phyloP scores from a whole-genome alignment of 2,888 invertebrate genomes.

The Polylopha cassiicola region DNA sequence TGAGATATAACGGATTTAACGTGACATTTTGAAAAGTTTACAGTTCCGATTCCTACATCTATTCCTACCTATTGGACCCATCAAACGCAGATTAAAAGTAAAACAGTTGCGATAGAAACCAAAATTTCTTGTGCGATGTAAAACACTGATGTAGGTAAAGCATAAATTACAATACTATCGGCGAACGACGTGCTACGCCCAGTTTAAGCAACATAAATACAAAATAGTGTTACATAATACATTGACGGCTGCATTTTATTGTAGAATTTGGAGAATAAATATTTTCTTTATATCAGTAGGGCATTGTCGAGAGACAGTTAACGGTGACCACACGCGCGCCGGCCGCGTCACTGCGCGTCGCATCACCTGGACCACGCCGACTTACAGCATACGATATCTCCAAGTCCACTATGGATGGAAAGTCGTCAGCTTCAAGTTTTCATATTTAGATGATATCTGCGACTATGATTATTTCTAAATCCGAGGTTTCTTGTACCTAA shows the following conservation, averaged over 20 bases:
- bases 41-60: too few species aligned
- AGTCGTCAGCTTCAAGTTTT: too few species aligned
- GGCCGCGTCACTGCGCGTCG: slow-evolving; percentile 10
- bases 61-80: too few species aligned
- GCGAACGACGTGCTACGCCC: slow-evolving; percentile 38
- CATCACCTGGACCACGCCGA: slow-evolving; percentile 7
- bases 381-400: slow-evolving; percentile 9
- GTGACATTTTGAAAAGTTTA: too few species aligned
- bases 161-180: slow-evolving; percentile 53
- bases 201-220: slow-evolving; percentile 21
- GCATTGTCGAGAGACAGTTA: slow-evolving; percentile 67
- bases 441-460: too few species aligned
- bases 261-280: slow-evolving; percentile 72
- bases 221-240: slow-evolving; percentile 24
- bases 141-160: slow-evolving; percentile 24
- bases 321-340: slow-evolving; percentile 72
- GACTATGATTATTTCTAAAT: too few species aligned
- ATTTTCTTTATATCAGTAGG: slow-evolving; percentile 75
- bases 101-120: too few species aligned
- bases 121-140: slow-evolving; percentile 7
- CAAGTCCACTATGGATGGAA: too few species aligned
- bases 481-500: too few species aligned
- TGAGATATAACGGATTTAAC: too few species aligned
- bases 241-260: slow-evolving; percentile 49
- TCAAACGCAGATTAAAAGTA: too few species aligned